phyloP scores from a whole-genome alignment of 2,888 invertebrate genomes.

The Plebejus melissa region DNA sequence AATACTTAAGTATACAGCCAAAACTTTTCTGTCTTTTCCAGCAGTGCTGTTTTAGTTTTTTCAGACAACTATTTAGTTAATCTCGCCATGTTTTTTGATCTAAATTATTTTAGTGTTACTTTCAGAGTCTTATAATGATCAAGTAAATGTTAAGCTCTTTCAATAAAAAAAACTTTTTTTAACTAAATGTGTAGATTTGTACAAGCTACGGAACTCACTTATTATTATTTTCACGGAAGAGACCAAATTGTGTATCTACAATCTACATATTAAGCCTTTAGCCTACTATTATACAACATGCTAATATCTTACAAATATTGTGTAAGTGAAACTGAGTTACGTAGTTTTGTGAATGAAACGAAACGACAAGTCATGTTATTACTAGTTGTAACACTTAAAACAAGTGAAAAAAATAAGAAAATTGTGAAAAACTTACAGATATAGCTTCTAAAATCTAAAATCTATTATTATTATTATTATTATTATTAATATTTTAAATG shows the following conservation, averaged over 20 bases:
- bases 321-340: constrained; percentile 16
- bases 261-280: not conserved
- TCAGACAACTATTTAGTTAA: no score
- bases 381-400: not conserved
- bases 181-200: not conserved
- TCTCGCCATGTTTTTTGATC: no score
- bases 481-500: no score
- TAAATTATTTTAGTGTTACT: no score
- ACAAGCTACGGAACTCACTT: not conserved
- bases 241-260: not conserved
- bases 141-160: no score
- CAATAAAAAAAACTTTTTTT: no score
- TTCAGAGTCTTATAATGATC: no score
- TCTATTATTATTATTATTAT: no score
- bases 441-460: no score
- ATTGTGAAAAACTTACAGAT: not conserved
- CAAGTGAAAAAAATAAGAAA: not conserved
- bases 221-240: not conserved
- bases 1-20: no score
- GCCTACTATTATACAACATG: constrained; percentile 4
- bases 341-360: constrained; percentile 14
- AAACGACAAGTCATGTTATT: not conserved
- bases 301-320: constrained; percentile 17
- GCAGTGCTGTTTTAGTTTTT: no score
- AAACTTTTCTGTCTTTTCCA: no score